Percentiles rank a stretch among this genome's conserved stretches.
Conservation (phyloP, 2,888 invertebrate genomes). For the Pilophorus perplexus region DNA sequence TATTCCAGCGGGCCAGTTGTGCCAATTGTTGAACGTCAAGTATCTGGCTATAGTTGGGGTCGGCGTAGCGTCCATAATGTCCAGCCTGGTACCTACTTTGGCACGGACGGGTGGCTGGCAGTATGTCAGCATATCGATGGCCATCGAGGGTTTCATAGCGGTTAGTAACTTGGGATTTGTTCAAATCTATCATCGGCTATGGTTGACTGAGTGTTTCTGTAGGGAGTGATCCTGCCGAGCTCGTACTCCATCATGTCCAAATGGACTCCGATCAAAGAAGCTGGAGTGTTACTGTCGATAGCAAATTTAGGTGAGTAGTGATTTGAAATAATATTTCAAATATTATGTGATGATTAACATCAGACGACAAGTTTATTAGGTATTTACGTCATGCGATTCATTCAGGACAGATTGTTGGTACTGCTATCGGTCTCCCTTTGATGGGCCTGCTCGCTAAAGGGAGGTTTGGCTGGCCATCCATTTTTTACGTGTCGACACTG, state of each 20-base stretch:
- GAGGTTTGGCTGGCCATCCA: slow-evolving; percentile 80
- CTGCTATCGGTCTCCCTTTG: slow-evolving; percentile 81
- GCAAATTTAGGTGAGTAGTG: not conserved
- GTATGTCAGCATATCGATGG: not conserved
- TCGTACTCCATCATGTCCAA: slow-evolving; percentile 64
- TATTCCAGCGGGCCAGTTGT: slow-evolving; percentile 58
- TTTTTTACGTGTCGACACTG: slow-evolving; percentile 81
- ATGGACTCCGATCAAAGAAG: slow-evolving; percentile 74
- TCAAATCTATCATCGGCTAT: not conserved
- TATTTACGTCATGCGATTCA: slow-evolving; percentile 45
- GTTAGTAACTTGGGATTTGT: not conserved
- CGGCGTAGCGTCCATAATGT: slow-evolving; percentile 52
- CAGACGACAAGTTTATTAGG: not conserved
- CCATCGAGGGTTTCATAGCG: not conserved
- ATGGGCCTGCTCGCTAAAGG: slow-evolving; percentile 77
- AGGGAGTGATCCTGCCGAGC: slow-evolving; percentile 68
- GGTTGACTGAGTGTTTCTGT: no score
- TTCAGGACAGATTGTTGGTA: no score
- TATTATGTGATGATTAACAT: not conserved
- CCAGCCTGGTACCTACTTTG: slow-evolving; percentile 76
- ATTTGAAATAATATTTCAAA: no score
- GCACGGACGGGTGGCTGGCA: slow-evolving; percentile 65
- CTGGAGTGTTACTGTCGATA: slow-evolving; percentile 54
- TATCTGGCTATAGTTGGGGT: slow-evolving; percentile 36
- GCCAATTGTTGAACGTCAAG: slow-evolving; percentile 45